Conservation (phyloP, 2,797 vertebrate species). For the Malurus splendens region DNA sequence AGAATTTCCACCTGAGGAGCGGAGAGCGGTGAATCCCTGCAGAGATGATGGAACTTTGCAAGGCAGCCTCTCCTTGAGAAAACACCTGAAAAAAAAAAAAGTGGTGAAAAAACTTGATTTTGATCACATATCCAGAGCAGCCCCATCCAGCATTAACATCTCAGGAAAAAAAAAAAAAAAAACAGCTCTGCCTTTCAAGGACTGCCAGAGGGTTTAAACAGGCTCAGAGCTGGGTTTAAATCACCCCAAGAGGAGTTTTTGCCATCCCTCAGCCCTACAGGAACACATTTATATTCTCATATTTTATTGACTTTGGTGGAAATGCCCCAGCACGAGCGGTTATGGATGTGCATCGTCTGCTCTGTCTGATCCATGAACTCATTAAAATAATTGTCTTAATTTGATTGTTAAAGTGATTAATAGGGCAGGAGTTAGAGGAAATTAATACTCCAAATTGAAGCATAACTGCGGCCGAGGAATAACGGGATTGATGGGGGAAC, state of each 20-base stretch:
- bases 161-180: neutral
- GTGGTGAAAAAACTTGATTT: neutral
- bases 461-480: conserved; percentile 54
- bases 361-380: conserved; percentile 70
- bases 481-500: conserved; percentile 34
- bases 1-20: neutral
- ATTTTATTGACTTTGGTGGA: conserved; percentile 69
- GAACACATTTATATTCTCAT: conserved; percentile 55
- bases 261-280: neutral
- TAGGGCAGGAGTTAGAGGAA: conserved; percentile 70
- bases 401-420: conserved; percentile 80
- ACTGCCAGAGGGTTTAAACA: neutral
- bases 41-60: neutral
- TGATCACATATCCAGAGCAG: neutral
- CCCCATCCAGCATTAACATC: neutral
- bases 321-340: conserved; percentile 45
- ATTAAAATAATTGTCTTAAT: conserved; percentile 79
- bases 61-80: neutral
- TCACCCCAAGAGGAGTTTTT: conserved; percentile 4
- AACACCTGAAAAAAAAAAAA: neutral
- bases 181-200: neutral
- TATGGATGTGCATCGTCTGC: conserved; percentile 66
- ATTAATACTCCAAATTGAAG: conserved; percentile 71
- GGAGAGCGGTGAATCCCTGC: neutral
- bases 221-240: conserved; percentile 13